A percentile compares a stretch with the other conserved stretches of the same genome.
These are phyloP conservation scores for Alitta virens DNA, from an alignment of 2,888 invertebrate species.

Conservation along the genomic window DNA sequence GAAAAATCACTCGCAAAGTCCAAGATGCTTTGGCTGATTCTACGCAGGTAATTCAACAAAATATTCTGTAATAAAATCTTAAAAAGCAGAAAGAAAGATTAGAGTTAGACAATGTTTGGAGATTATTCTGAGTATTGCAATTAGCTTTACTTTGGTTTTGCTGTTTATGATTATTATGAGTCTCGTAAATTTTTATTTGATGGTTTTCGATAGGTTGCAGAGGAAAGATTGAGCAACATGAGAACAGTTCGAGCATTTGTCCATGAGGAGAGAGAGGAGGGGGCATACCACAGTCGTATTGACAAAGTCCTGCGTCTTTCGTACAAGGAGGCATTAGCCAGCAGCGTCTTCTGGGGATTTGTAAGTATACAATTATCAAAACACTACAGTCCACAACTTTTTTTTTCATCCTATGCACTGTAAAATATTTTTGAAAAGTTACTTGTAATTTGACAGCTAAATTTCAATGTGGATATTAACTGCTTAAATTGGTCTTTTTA, in stretches of 20 bases:
- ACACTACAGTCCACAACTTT: no score
- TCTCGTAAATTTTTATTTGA: no score
- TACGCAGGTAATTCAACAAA: slow-evolving; percentile 62
- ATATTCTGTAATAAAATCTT: background rate
- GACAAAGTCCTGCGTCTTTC: slow-evolving; percentile 73
- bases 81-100: background rate
- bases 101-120: background rate
- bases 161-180: no score
- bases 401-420: no score
- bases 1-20: slow-evolving; percentile 77
- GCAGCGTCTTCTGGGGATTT: slow-evolving; percentile 87
- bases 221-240: slow-evolving; percentile 84
- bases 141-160: no score
- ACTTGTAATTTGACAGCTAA: no score
- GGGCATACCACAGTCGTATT: slow-evolving; percentile 69
- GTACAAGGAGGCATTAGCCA: slow-evolving; percentile 82
- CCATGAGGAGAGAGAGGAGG: slow-evolving; percentile 76
- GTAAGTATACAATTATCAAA: slow-evolving; percentile 60
- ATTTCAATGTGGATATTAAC: background rate
- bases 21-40: slow-evolving; percentile 64
- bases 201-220: slow-evolving; percentile 71
- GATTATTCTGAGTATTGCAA: background rate
- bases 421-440: no score
- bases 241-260: slow-evolving; percentile 91
- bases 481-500: background rate